A percentile compares a stretch with the other conserved stretches of the same genome.
These are phyloP conservation scores for Enteromius radiatus DNA, from an alignment of 2,797 vertebrate species.

Conservation along the genomic window DNA sequence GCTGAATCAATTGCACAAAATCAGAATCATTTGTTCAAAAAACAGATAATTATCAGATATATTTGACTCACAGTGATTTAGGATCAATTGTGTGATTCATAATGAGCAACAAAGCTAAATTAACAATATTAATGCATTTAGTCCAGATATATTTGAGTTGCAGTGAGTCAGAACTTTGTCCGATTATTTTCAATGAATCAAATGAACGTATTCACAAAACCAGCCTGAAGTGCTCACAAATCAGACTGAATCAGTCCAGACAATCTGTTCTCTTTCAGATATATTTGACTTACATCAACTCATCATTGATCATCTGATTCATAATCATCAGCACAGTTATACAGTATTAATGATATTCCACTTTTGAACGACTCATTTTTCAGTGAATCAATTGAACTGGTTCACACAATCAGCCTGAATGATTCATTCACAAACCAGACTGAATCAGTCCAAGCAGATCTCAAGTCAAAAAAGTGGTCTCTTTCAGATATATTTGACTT, in stretches of 20 bases:
- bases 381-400: not conserved
- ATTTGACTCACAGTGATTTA: not conserved
- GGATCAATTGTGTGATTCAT: not conserved
- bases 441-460: not conserved
- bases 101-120: not conserved
- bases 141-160: not conserved
- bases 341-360: not conserved
- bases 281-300: not conserved
- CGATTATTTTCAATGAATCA: not conserved
- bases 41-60: not conserved
- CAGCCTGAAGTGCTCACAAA: not conserved
- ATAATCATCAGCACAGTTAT: not conserved
- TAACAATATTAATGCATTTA: not conserved
- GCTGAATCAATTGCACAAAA: not conserved
- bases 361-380: not conserved
- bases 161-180: not conserved
- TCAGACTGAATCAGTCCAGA: not conserved
- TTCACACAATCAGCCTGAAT: not conserved
- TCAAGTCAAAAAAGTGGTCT: not conserved
- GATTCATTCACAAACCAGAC: not conserved
- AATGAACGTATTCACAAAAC: not conserved
- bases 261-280: not conserved
- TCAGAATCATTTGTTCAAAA: not conserved
- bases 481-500: not conserved
- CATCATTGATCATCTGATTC: not conserved